A percentile compares a stretch with the other conserved stretches of the same genome.
phyloP scores from a whole-genome alignment of 2,797 vertebrate species.

The Tapera naevia region DNA sequence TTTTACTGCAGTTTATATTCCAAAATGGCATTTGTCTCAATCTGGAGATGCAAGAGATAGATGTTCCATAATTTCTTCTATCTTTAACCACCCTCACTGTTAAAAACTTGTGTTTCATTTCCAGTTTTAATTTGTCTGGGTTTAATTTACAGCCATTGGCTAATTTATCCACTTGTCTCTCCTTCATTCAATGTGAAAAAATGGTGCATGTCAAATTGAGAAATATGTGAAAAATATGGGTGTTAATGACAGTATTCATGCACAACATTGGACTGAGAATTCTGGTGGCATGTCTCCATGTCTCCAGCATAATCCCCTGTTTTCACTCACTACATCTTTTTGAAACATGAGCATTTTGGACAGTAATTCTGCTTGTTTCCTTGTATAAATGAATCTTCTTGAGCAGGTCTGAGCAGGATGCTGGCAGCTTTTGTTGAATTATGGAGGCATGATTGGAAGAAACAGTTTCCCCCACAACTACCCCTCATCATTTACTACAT shows the following conservation, averaged over 20 bases:
- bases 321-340: slow-evolving; percentile 21
- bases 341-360: slow-evolving; percentile 18
- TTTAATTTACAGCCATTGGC: neutral
- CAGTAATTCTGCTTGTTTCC: neutral
- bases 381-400: neutral
- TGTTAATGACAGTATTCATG: neutral
- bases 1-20: neutral
- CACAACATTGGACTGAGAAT: neutral
- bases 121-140: slow-evolving; percentile 30
- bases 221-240: slow-evolving; percentile 14
- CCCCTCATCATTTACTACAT: neutral
- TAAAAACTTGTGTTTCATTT: slow-evolving; percentile 14
- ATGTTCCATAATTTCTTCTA: neutral
- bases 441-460: neutral
- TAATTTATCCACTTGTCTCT: slow-evolving; percentile 21
- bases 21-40: neutral
- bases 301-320: neutral
- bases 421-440: neutral
- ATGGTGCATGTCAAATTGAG: neutral
- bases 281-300: slow-evolving; percentile 8
- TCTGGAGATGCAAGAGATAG: neutral
- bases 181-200: neutral
- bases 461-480: neutral
- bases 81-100: neutral
- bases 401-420: slow-evolving; percentile 3